Conservation (phyloP, 2,888 invertebrate genomes). For the Drosophila monieri region DNA sequence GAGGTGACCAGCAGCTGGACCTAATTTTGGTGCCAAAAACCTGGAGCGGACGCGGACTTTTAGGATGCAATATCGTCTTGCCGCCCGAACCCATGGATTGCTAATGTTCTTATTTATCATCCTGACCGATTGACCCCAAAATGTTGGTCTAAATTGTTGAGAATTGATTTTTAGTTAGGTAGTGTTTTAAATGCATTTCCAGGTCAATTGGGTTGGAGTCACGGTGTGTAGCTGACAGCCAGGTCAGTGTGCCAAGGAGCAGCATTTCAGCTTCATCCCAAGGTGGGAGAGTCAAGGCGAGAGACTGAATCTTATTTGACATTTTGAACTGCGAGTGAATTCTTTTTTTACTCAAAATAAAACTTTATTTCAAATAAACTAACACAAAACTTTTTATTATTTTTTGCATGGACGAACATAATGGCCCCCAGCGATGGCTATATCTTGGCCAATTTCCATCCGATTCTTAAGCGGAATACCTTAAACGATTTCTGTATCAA, state of each 20-base stretch:
- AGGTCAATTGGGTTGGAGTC: conserved; percentile 5
- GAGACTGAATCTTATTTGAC: not conserved
- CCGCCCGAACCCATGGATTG: conserved; percentile 65
- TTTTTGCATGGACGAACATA: too few relatives aligned
- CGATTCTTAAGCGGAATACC: too few relatives aligned
- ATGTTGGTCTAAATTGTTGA: conserved; percentile 15
- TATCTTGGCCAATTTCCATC: too few relatives aligned
- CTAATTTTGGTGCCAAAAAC: conserved; percentile 88
- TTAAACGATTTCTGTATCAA: too few relatives aligned
- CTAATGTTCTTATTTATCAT: conserved; percentile 32
- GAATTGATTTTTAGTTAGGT: conserved; percentile 19
- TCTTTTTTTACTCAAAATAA: not conserved
- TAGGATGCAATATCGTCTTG: conserved; percentile 89
- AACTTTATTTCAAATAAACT: not conserved
- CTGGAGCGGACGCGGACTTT: conserved; percentile 91
- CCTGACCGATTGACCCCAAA: conserved; percentile 20
- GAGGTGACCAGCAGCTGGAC: conserved; percentile 85
- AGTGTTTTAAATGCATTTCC: not conserved
- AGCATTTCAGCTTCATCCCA: not conserved
- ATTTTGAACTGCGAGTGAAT: not conserved
- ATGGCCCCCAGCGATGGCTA: too few relatives aligned
- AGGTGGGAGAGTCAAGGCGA: conserved; percentile 8
- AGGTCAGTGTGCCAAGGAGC: conserved; percentile 33
- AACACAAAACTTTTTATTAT: not conserved
- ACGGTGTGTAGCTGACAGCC: conserved; percentile 12